Base-by-base conservation (phyloP, 2,888 invertebrate species). In the Ferdinandea cuprea region DNA sequence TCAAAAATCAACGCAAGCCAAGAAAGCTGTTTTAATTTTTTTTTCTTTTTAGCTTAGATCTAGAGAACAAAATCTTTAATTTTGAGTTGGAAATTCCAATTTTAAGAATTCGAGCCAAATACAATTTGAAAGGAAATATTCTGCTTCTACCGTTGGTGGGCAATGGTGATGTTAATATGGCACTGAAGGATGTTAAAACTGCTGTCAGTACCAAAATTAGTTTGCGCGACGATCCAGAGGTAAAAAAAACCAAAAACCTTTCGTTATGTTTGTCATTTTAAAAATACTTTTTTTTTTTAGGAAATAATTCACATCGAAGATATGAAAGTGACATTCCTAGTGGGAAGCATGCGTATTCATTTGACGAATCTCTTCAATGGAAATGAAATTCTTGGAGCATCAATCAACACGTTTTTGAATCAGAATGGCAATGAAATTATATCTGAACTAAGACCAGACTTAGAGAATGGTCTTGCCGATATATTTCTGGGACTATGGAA, bases 321-420 rank as follows among this genome's bases (percentile, higher is more conserved):
- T 37, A 93, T 93, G 92, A 91, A 91, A 84, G 93, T 93, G 0
- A 91, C 91, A 37, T 93, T 93, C 86, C 90, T 89, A 50, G 91
- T 93, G 66, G 91, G 92, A 9, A 89, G 90, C 3, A 92, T 93
- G 90, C 91, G 92, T 13, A 91, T 93, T 19, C 91, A 92, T 80
- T 88, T 94, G 17, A 91, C 92, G 58, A 93, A 93, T 88, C 90
- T 94, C 8, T 94, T 94, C 87, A 93, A 93, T 87, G 94, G 94
- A 52, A 94, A 94, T 86, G 92, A 93, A 87, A 91, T 93, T 78
- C 89, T 94, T 85, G 93, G 93, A 1, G 91, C 92, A 63, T 93
- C 93, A 0, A 92, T 93, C 11, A 93, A 93, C 85, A 89, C 91
- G 2, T 93, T 93, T 86, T 88, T 93, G 0, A 93, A 93, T 88